Conservation (phyloP, 2,797 vertebrate species). For the Parambassis ranga region DNA sequence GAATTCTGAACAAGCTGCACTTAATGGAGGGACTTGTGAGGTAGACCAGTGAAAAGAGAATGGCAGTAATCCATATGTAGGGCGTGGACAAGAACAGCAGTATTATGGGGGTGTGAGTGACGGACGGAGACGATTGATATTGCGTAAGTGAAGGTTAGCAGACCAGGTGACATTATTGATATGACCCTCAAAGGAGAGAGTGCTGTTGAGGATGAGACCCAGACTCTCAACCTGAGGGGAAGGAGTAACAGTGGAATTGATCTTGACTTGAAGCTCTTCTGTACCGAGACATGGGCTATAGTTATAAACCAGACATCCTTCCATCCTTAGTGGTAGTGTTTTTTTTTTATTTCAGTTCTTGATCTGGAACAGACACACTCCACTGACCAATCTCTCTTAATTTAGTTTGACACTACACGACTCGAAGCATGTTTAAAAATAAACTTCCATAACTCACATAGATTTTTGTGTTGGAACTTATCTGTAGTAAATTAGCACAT, state of each 20-base stretch:
- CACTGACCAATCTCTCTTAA: not conserved
- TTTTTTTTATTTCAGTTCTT: too few relatives aligned
- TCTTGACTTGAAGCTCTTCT: too few relatives aligned
- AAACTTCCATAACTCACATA: slow-evolving; percentile 1
- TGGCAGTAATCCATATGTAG: too few relatives aligned
- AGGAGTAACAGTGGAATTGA: too few relatives aligned
- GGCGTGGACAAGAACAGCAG: not conserved
- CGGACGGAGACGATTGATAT: not conserved
- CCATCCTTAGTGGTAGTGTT: too few relatives aligned
- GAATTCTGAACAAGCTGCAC: too few relatives aligned
- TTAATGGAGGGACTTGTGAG: too few relatives aligned
- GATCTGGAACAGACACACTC: not conserved
- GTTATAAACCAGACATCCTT: too few relatives aligned
- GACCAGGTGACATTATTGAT: not conserved
- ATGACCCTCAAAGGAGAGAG: not conserved
- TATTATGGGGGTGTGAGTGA: not conserved
- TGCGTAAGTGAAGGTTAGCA: not conserved
- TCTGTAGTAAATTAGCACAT: slow-evolving; percentile 45
- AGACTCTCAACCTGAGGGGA: not conserved
- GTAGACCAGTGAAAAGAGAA: too few relatives aligned
- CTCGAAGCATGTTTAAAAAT: slow-evolving; percentile 25
- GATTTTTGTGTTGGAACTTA: slow-evolving; percentile 20
- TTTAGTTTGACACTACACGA: not conserved
- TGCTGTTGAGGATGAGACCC: not conserved
- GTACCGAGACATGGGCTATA: too few relatives aligned